A percentile compares a stretch with the other conserved stretches of the same genome.
Conservation (phyloP, 2,113 vertebrate genomes). For the Morone chrysops region DNA sequence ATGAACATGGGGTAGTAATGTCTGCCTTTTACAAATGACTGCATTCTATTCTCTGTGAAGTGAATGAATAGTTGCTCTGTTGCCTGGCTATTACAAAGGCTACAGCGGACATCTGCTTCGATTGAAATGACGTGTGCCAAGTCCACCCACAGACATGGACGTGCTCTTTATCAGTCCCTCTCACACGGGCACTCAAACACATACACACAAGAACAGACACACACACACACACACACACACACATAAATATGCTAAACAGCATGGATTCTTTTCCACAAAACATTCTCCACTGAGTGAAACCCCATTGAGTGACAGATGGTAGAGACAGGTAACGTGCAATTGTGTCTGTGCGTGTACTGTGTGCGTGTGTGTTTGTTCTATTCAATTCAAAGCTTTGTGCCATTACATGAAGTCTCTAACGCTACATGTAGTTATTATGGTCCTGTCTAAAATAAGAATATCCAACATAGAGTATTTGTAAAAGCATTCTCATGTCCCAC, state of each 20-base stretch:
- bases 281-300: constrained; percentile 41
- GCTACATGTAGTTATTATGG: neutral
- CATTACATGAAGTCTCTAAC: neutral
- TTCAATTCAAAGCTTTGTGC: constrained; percentile 19
- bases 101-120: constrained; percentile 34
- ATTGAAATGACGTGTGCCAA: constrained; percentile 29
- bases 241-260: constrained; percentile 55
- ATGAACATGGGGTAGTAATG: neutral
- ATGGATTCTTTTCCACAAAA: constrained; percentile 44
- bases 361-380: constrained; percentile 1
- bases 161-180: constrained; percentile 23
- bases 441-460: neutral
- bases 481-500: neutral
- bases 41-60: neutral
- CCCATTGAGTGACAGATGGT: constrained; percentile 69
- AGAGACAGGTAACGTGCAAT: constrained; percentile 38
- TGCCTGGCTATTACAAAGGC: constrained; percentile 43
- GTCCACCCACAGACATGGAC: constrained; percentile 33
- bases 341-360: neutral
- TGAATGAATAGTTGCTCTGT: constrained; percentile 21
- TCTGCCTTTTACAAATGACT: neutral
- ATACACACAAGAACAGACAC: neutral
- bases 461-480: neutral
- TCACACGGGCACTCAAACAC: neutral
- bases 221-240: neutral